Base-by-base conservation (phyloP, 2,113 vertebrate species). In the Craseonycteris thonglongyai region DNA sequence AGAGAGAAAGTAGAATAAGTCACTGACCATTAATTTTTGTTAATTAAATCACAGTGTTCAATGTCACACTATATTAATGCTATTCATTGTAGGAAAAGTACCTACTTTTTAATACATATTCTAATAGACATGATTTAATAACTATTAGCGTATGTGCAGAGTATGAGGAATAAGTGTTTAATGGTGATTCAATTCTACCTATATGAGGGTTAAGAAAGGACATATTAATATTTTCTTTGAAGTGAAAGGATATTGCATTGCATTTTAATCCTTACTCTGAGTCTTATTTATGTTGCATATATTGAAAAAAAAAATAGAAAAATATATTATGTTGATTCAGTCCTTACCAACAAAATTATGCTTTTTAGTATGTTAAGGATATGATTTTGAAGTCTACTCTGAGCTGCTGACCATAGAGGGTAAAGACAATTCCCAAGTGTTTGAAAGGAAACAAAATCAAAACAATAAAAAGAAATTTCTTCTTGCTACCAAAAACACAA, bases 111-210 rank as follows among this genome's bases (percentile, higher is more conserved):
- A 80, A 74, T 61, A 59, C 51, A 9, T 54, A 35, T 63, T 90
- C 6, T 71, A 87, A 87, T 8, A 84, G 54, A 81, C 40, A 58
- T 93, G 33, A 38, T 90, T 95, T 95, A 92, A 38, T 90, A 88
- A 59, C 56, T 76, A 4, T 90, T 61, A 40, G 18, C 30, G 49
- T 33, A 13, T n/a, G 21, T 66, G 59, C 59, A 19, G 21, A 63
- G 8, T 78, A 45, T 45, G 24, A 90, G 21, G 2, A 5, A 56
- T 7, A 45, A 21, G 12, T 26, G 2, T 24, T 42, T 40, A 28
- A 0, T 69, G 61, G 26, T 24, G 13, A 47, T 51, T 81, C 10
- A 87, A 24, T 45, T 18, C 76, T 14, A 51, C 6, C 10, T 72
- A 1, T 15, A 35, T 18, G 45, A 80, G 33, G 14, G 24, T 24